Evolutionary conservation across 2,888 invertebrate species (phyloP), one percentile per base, ranked within the genome.

Genomic region (Gymnocheta viridis): DNA sequence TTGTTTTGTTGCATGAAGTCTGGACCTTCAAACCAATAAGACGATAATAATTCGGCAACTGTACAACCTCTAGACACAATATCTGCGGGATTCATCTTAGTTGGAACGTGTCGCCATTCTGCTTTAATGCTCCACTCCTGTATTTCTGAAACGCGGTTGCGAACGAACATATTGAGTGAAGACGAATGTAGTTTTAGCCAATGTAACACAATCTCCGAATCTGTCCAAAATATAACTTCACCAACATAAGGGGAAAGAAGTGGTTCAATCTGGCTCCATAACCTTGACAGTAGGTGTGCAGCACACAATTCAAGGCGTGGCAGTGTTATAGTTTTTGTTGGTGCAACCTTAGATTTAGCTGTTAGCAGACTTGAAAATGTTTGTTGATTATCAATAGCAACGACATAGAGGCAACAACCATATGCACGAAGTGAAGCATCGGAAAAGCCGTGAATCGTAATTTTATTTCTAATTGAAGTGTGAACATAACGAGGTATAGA

Each of bases 31-130:
- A 82, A 72, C 81, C 76, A 78, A 49, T 56, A 64, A 12, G 72
- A 78, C 5, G 54, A 29, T 24, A 38, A 10, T 22, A 84, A 41
- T 10, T 83, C 78, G 2, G 29, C 38, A 17, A 76, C 67, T 10
- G 70, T 56, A 49, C 81, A 64, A 19, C 79, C 79, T 41, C 85
- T 56, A 19, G 82, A 82, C 12, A 82, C 77, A 5, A 85, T 74
- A 79, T 83, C 82, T 44, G 83, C 78, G 12, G 85, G 82, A 54
- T 85, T 85, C n/a, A 67, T 19, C 5, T 41, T 66, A 17, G 81
- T 69, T 41, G 70, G 80, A 29, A 81, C 72, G 51, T 82, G 72
- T 9, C 69, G 74, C 79, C 79, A 86, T 41, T 58, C 32, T 32
- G 19, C 74, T 38, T 60, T 62, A 14, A 41, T 56, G 29, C 73